phyloP scores from a whole-genome alignment of 2,113 vertebrate species.

The Speoplatyrhinus poulsoni region DNA sequence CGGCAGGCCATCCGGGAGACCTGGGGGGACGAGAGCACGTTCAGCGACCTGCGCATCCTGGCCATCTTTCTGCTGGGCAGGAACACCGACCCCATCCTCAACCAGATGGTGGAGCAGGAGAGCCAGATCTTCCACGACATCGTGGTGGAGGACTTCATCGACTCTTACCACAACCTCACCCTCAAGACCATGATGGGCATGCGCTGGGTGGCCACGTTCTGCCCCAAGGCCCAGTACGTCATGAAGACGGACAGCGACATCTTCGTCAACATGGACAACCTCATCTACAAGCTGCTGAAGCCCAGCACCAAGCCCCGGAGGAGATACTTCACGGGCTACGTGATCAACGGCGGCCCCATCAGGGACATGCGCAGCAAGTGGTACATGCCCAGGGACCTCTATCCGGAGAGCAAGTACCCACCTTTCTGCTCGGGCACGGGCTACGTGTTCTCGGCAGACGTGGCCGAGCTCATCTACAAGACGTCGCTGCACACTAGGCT shows the following conservation, averaged over 20 bases:
- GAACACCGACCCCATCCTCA: slow-evolving; percentile 87
- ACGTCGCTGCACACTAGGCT: slow-evolving; percentile 95
- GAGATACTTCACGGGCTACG: slow-evolving; percentile 95
- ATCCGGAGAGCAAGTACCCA: slow-evolving; percentile 95
- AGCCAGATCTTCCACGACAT: slow-evolving; percentile 99
- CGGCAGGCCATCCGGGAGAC: slow-evolving; percentile 97
- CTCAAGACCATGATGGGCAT: slow-evolving; percentile 98
- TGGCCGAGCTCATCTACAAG: slow-evolving; percentile 96
- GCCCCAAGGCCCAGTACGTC: slow-evolving; percentile 95
- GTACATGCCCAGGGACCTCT: slow-evolving; percentile 98
- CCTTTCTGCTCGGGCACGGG: slow-evolving; percentile 98
- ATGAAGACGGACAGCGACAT: slow-evolving; percentile 99
- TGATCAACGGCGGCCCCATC: slow-evolving; percentile 96
- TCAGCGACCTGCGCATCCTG: slow-evolving; percentile 87
- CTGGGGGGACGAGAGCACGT: slow-evolving; percentile 95
- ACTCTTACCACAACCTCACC: slow-evolving; percentile 97
- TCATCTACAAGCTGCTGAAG: slow-evolving; percentile 96
- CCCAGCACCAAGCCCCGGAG: slow-evolving; percentile 93
- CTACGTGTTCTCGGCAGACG: slow-evolving; percentile 96
- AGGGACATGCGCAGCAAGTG: slow-evolving; percentile 98
- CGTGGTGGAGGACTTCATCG: slow-evolving; percentile 95
- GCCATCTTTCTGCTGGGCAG: slow-evolving; percentile 93
- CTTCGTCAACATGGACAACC: slow-evolving; percentile 99
- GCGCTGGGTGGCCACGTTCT: slow-evolving; percentile 96
- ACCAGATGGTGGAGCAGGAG: slow-evolving; percentile 99